Percentiles rank a stretch among this genome's conserved stretches.
phyloP scores from a whole-genome alignment of 2,797 vertebrate genomes.

The Botia almorhae region DNA sequence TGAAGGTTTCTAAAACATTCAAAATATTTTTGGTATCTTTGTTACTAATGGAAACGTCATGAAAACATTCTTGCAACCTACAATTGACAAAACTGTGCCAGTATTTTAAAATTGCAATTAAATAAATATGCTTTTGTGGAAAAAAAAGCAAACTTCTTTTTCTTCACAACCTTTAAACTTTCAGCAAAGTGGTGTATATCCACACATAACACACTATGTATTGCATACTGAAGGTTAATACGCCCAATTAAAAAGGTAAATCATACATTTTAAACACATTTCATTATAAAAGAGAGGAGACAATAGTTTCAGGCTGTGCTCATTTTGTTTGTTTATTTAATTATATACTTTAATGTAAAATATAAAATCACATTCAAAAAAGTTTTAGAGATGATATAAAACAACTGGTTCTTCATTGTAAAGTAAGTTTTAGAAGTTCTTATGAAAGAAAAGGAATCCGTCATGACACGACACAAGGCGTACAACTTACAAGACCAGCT shows the following conservation, averaged over 20 bases:
- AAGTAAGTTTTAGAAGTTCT: conserved; percentile 34
- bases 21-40: too few species aligned
- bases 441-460: conserved; percentile 49
- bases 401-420: conserved; percentile 32
- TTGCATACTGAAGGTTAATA: neutral
- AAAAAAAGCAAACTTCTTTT: neutral
- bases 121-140: neutral
- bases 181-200: neutral
- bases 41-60: too few species aligned
- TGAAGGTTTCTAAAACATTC: too few species aligned
- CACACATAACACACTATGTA: neutral
- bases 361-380: neutral
- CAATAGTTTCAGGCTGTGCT: neutral
- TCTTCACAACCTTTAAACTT: neutral
- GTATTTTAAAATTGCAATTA: neutral
- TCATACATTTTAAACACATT: neutral
- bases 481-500: conserved; percentile 44
- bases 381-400: conserved; percentile 21
- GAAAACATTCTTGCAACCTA: too few species aligned
- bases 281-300: neutral
- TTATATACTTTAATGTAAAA: neutral
- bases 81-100: too few species aligned
- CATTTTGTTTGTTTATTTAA: neutral
- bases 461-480: conserved; percentile 50
- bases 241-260: neutral